Evolutionary conservation across 1,140 invertebrate species (phyloP), one percentile per base, ranked within the genome.

Genomic region (Lordiphosa clarofinis): DNA sequence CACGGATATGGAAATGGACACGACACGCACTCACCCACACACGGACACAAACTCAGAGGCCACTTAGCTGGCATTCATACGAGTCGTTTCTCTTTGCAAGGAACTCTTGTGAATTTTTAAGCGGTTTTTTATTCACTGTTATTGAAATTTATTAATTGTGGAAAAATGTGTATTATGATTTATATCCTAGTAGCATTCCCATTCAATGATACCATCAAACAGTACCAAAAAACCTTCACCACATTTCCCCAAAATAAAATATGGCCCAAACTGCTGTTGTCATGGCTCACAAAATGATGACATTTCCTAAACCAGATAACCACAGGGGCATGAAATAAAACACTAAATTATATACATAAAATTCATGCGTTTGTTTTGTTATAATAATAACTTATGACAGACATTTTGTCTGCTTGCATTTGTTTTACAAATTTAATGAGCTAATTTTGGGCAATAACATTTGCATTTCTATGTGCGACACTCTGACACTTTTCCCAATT

Each of bases 1-100:
- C 67, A 66, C 37, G 63, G 67, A 66, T 62, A 66, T 52, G 56
- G 59, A 70, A 54, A 56, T 47, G 56, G 48, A 56, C 56, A 66
- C 48, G 7, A 46, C 43, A 46, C 47, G 42, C 53, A 54, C 53
- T 15, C 50, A 28, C 54, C 4, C 49, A 37, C 10, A 39, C n/a
- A n/a, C n/a, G n/a, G n/a, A 61, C 35, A 44, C n/a, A 53, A 11
- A 49, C 35, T 28, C 24, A 36, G 28, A 15, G 13, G 53, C 38
- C 43, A 33, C 43, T 46, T 46, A 11, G 43, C 11, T 28, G 12
- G 33, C 31, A 33, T 8, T 33, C 40, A n/a, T 55, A 19, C n/a
- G 35, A 8, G 21, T 47, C 53, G 40, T 44, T 37, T 56, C 44
- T 36, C 6, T 36, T 38, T 40, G 13, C 11, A 31, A 11, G 7